phyloP scores from a whole-genome alignment of 1,140 invertebrate genomes.

The Pseudomyrmex dendroicus region DNA sequence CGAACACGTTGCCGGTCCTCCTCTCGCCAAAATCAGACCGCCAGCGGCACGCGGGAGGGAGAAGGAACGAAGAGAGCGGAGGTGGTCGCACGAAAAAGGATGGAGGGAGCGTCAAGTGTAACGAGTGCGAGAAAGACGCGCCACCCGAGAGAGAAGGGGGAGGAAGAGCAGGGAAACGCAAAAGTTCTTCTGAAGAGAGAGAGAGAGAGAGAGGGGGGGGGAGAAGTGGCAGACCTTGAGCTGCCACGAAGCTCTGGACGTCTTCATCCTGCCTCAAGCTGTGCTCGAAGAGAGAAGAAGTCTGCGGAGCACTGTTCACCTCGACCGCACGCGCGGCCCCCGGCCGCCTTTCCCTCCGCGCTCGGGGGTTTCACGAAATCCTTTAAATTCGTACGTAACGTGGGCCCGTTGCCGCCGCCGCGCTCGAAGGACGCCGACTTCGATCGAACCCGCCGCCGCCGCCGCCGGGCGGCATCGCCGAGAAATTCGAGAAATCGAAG shows the following conservation, averaged over 20 bases:
- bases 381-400: slow-evolving; percentile 73
- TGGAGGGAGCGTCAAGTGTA: slow-evolving; percentile 33
- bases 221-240: slow-evolving; percentile 85
- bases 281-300: slow-evolving; percentile 74
- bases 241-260: slow-evolving; percentile 84
- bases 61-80: not conserved
- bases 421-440: slow-evolving; percentile 69
- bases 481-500: slow-evolving; percentile 61
- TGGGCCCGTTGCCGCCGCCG: slow-evolving; percentile 46
- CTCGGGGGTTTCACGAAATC: slow-evolving; percentile 71
- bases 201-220: slow-evolving; percentile 80
- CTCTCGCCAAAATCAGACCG: slow-evolving; percentile 60
- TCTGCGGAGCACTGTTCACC: slow-evolving; percentile 48
- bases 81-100: slow-evolving; percentile 20
- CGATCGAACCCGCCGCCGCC: slow-evolving; percentile 57
- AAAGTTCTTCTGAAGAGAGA: slow-evolving; percentile 70
- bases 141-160: slow-evolving; percentile 6
- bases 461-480: slow-evolving; percentile 46
- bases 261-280: slow-evolving; percentile 84
- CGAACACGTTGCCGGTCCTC: slow-evolving; percentile 26
- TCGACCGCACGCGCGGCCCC: slow-evolving; percentile 21
- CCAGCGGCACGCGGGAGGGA: slow-evolving; percentile 55
- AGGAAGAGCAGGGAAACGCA: slow-evolving; percentile 26
- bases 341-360: not conserved
- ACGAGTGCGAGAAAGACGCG: slow-evolving; percentile 45